Conservation (phyloP, 2,797 vertebrate genomes). For the Paguma larvata region DNA sequence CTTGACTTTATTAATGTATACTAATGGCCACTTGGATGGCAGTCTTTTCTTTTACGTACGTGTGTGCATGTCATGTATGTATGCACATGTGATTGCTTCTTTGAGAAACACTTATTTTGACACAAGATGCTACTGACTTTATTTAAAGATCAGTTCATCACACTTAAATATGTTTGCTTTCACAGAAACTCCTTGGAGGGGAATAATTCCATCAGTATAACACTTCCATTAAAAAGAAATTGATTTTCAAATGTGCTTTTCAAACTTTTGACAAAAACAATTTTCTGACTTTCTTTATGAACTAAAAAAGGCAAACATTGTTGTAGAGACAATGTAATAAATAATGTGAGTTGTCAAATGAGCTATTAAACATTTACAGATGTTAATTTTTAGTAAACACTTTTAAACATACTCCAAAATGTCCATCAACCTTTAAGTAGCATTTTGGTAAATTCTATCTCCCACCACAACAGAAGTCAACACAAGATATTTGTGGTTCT, state of each 20-base stretch:
- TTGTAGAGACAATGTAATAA: slow-evolving; percentile 54
- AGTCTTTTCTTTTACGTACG: background rate
- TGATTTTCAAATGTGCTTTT: slow-evolving; percentile 76
- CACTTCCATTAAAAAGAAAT: slow-evolving; percentile 69
- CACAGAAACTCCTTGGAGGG: slow-evolving; percentile 66
- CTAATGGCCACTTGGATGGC: background rate
- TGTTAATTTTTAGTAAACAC: slow-evolving; percentile 75
- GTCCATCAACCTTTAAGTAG: slow-evolving; percentile 63
- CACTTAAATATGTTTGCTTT: slow-evolving; percentile 69
- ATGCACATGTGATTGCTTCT: background rate
- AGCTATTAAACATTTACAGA: slow-evolving; percentile 71
- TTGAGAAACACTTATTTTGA: slow-evolving; percentile 50
- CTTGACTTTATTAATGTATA: background rate
- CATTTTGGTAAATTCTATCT: slow-evolving; percentile 48
- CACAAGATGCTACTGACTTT: slow-evolving; percentile 59
- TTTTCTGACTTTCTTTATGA: slow-evolving; percentile 70
- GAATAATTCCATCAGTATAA: slow-evolving; percentile 63
- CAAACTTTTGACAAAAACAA: slow-evolving; percentile 72
- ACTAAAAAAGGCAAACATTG: slow-evolving; percentile 53
- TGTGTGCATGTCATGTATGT: background rate
- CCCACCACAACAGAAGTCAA: background rate
- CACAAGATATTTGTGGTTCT: background rate
- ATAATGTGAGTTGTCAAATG: slow-evolving; percentile 59
- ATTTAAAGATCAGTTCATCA: slow-evolving; percentile 74
- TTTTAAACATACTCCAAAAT: slow-evolving; percentile 64